These are phyloP conservation scores for Nycticebus coucang DNA, from an alignment of 2,113 vertebrate genomes.

Conservation along the genomic window DNA sequence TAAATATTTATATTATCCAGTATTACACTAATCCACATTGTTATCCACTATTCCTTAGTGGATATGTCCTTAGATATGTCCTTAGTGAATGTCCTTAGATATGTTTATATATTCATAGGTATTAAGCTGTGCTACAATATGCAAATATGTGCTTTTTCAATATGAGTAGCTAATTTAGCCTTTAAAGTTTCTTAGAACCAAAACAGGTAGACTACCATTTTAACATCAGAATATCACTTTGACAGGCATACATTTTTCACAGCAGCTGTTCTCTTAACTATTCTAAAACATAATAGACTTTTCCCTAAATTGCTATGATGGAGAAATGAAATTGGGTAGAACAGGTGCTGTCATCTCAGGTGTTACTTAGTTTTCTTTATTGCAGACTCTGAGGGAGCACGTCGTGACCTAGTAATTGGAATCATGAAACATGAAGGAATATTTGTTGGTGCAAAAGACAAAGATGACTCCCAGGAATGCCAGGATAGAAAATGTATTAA, in stretches of 20 bases:
- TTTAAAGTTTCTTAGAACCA: not conserved
- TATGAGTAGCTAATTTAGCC: not conserved
- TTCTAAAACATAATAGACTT: not conserved
- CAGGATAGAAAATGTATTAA: not conserved
- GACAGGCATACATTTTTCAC: slow-evolving; percentile 7
- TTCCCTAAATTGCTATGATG: slow-evolving; percentile 26
- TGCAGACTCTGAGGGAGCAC: slow-evolving; percentile 56
- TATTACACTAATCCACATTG: not conserved
- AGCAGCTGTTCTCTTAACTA: slow-evolving; percentile 55
- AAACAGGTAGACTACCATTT: slow-evolving; percentile 19
- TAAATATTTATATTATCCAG: not conserved
- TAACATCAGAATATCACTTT: not conserved
- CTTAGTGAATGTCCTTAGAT: not conserved
- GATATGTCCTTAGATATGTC: not conserved
- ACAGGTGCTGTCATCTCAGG: slow-evolving; percentile 55
- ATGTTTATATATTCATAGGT: not conserved
- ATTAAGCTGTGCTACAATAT: not conserved
- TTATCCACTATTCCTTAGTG: not conserved
- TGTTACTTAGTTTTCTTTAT: slow-evolving; percentile 46
- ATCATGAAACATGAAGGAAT: not conserved
- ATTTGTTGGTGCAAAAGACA: not conserved
- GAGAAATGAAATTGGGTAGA: slow-evolving; percentile 57
- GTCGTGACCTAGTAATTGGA: slow-evolving; percentile 11
- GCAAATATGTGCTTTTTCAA: not conserved
- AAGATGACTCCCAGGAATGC: not conserved